A percentile compares a stretch with the other conserved stretches of the same genome.
Conservation (phyloP, 2,888 invertebrate genomes). For the Monopis laevigella region DNA sequence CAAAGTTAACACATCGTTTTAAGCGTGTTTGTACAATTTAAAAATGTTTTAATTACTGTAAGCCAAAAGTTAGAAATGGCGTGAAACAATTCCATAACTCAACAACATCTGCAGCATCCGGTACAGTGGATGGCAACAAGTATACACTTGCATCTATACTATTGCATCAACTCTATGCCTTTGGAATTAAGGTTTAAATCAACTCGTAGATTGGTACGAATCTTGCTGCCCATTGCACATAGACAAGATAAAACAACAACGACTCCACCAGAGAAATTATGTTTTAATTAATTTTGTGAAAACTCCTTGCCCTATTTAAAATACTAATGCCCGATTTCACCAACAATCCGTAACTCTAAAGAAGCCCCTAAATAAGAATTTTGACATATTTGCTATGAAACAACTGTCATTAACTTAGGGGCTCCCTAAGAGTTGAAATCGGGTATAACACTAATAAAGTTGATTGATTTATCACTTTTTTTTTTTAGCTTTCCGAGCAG, state of each 20-base stretch:
- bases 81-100: conserved; percentile 17
- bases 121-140: too few species aligned
- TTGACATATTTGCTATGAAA: not conserved
- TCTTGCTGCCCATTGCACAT: too few species aligned
- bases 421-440: not conserved
- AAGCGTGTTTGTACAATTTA: conserved; percentile 1
- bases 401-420: not conserved
- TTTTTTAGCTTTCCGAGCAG: not conserved
- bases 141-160: too few species aligned
- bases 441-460: not conserved
- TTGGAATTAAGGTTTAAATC: too few species aligned
- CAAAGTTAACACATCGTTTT: not conserved
- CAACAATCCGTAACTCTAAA: too few species aligned
- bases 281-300: conserved; percentile 19
- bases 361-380: too few species aligned
- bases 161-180: too few species aligned
- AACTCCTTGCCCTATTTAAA: not conserved
- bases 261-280: conserved; percentile 7
- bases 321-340: not conserved
- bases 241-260: conserved; percentile 5
- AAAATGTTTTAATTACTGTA: conserved; percentile 1
- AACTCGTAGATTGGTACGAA: too few species aligned
- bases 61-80: not conserved
- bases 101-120: conserved; percentile 25
- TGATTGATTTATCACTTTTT: not conserved